Evolutionary conservation across 2,113 vertebrate genomes (phyloP), one percentile per base, ranked within the genome.

Genomic region (Rhea americana): DNA sequence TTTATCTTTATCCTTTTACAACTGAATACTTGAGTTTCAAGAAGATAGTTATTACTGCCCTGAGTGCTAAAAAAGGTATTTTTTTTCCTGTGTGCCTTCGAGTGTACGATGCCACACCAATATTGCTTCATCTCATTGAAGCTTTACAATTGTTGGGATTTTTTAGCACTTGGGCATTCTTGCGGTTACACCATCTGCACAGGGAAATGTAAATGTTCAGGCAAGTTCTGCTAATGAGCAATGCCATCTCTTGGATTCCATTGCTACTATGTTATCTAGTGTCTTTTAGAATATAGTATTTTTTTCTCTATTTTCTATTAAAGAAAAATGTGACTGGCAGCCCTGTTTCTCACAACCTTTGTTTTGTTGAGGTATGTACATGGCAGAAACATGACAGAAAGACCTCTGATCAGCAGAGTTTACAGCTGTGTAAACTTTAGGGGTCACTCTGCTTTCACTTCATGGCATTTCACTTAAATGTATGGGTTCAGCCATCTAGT

Each of bases 111-210:
- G 2, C 35, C 62, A 20, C 17, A 4, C 66, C 10, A 5, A 1
- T 5, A 24, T 16, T 22, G 45, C 45, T 66, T 26, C 45, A 25
- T 41, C 53, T 6, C 26, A 51, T 37, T 10, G 24, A 14, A 5
- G 37, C 10, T 74, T 17, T 20, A 5, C 4, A 7, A 30, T 5
- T 35, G 3, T 6, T 15, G 47, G 35, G 47, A 1, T 2, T 17
- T 41, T 47, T 32, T 22, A 66, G 50, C 32, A 11, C 5, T 0
- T 6, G 37, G 26, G 5, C 1, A 0, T 32, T 55, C 56, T 35
- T 7, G 2, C 25, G 51, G 25, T 9, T 0, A 4, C 28, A 22
- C 71, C 14, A 2, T 15, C 26, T 28, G 53, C 58, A 8, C 18
- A 18, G 45, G 0, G 15, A 37, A 21, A 39, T 21, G 22, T 14